Evolutionary conservation across 2,113 vertebrate genomes (phyloP).

Genomic region (Phoxinus phoxinus): DNA sequence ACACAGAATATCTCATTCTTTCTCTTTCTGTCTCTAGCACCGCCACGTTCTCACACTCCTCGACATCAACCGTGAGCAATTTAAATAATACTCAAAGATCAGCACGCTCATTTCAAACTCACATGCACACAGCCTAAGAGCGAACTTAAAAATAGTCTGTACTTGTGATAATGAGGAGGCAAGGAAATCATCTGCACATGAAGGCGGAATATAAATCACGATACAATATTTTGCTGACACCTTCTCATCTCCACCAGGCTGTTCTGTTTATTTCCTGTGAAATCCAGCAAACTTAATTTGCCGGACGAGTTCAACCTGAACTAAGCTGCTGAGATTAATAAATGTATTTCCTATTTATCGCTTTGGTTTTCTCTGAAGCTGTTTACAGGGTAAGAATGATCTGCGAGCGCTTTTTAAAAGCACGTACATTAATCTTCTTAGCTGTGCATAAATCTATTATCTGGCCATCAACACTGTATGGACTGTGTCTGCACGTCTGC

Average conservation of each 20-base stretch:
- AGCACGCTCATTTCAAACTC: neutral
- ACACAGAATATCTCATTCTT: neutral
- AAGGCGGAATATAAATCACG: constrained; percentile 47
- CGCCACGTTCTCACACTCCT: neutral
- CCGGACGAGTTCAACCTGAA: constrained; percentile 78
- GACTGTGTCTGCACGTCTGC: constrained; percentile 46
- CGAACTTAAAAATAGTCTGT: constrained; percentile 32
- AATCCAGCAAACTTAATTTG: constrained; percentile 82
- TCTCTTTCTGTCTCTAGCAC: neutral
- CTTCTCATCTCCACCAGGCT: constrained; percentile 42
- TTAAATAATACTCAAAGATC: constrained; percentile 36
- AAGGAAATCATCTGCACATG: constrained; percentile 43
- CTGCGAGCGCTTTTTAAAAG: constrained; percentile 69
- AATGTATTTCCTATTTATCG: constrained; percentile 81
- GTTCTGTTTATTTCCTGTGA: constrained; percentile 75
- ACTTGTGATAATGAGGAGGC: constrained; percentile 55
- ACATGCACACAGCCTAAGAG: neutral
- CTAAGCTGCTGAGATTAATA: constrained; percentile 83
- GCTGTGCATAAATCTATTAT: constrained; percentile 78
- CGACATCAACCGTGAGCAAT: neutral
- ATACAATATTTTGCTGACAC: constrained; percentile 52
- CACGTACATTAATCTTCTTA: constrained; percentile 76
- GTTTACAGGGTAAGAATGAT: constrained; percentile 77
- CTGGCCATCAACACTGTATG: constrained; percentile 69
- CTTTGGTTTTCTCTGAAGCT: constrained; percentile 80